These are phyloP conservation scores for Taeniopygia guttata DNA, from an alignment of 2,797 vertebrate species.

Conservation along the genomic window DNA sequence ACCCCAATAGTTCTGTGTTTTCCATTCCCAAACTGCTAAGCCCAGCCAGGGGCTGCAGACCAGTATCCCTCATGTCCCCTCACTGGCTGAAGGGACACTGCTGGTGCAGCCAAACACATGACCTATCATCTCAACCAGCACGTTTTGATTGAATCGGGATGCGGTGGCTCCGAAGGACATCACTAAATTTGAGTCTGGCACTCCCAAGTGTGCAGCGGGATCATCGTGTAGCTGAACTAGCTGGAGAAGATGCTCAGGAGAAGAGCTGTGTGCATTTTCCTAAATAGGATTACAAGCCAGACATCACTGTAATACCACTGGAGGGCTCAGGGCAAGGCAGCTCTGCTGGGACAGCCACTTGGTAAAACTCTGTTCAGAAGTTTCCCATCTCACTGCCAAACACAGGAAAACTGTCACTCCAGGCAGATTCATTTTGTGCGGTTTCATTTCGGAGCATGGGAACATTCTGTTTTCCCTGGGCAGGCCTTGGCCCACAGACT, in stretches of 20 bases:
- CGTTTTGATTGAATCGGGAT: fast-evolving
- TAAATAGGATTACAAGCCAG: neutral
- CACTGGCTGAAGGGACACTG: neutral
- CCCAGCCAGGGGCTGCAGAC: neutral
- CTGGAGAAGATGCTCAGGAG: neutral
- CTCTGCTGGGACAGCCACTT: neutral
- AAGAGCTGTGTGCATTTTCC: neutral
- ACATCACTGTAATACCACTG: neutral
- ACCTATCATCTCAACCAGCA: neutral
- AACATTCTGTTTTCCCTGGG: conserved; percentile 7
- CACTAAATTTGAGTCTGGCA: neutral
- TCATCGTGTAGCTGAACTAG: neutral
- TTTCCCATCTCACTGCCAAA: conserved; percentile 27
- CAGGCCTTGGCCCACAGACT: neutral
- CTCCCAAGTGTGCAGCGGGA: neutral
- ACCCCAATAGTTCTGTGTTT: neutral
- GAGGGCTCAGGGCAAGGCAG: neutral
- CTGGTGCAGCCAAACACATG: fast-evolving
- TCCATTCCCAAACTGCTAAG: neutral
- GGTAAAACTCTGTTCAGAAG: neutral
- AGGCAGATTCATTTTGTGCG: conserved; percentile 42
- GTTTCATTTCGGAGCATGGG: conserved; percentile 24
- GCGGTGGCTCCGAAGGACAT: neutral
- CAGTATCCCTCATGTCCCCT: neutral
- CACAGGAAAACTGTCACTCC: neutral